Evolutionary conservation across 2,888 invertebrate genomes (phyloP).

Genomic region (Desoria tigrina): DNA sequence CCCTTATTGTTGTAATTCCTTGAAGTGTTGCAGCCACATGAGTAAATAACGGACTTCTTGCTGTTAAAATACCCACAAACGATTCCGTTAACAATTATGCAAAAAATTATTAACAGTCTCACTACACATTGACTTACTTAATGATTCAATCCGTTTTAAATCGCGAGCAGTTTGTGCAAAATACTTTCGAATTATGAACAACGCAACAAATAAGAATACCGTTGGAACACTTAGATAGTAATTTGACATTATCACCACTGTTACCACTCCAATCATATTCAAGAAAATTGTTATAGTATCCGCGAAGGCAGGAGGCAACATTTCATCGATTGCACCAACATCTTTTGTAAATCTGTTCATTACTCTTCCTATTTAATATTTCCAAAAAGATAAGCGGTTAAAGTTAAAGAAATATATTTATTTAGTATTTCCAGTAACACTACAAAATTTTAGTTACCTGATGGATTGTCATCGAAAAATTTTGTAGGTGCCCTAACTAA

Average conservation of each 20-base stretch:
- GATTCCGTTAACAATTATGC: no score
- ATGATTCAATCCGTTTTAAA: slow-evolving; percentile 65
- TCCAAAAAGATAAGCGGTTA: not conserved
- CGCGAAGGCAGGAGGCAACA: slow-evolving; percentile 66
- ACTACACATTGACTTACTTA: slow-evolving; percentile 57
- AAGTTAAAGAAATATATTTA: not conserved
- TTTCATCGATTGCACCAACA: slow-evolving; percentile 71
- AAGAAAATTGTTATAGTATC: slow-evolving; percentile 65
- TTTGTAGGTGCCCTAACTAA: slow-evolving; percentile 37
- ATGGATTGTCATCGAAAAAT: slow-evolving; percentile 45
- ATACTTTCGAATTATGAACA: slow-evolving; percentile 72
- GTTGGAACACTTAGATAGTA: slow-evolving; percentile 63
- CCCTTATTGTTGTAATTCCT: slow-evolving; percentile 87
- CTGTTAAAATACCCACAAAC: slow-evolving; percentile 59
- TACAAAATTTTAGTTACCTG: slow-evolving; percentile 19
- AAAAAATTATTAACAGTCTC: no score
- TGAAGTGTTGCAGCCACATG: slow-evolving; percentile 86
- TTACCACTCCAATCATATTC: slow-evolving; percentile 62
- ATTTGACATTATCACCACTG: slow-evolving; percentile 58
- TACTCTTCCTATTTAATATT: slow-evolving; percentile 64
- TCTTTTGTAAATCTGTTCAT: slow-evolving; percentile 83
- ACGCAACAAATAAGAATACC: slow-evolving; percentile 68
- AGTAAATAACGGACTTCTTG: slow-evolving; percentile 89
- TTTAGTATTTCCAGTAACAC: not conserved
- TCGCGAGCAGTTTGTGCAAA: slow-evolving; percentile 78